Evolutionary conservation across 1,140 invertebrate species (phyloP).

Genomic region (Limonius californicus): DNA sequence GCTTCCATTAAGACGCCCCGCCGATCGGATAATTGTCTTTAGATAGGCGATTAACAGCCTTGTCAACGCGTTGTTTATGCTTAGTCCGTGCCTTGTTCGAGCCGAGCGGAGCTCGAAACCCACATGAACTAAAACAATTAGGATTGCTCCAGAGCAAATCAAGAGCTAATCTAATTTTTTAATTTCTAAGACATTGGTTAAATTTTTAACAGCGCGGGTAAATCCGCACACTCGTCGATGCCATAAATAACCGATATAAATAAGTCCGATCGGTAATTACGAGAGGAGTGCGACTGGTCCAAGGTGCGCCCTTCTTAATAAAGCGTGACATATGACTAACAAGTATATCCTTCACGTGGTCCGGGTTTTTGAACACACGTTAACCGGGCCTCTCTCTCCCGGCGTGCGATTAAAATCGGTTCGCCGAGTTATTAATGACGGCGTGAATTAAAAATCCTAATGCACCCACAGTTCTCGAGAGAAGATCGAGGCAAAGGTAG

Average conservation of each 20-base stretch:
- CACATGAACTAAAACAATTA: too few relatives aligned
- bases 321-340: constrained; percentile 39
- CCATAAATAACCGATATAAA: constrained; percentile 14
- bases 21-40: constrained; percentile 26
- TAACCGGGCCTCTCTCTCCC: background rate
- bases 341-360: constrained; percentile 28
- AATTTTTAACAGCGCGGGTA: too few relatives aligned
- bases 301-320: constrained; percentile 38
- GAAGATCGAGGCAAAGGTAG: background rate
- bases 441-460: constrained; percentile 11
- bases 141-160: too few relatives aligned
- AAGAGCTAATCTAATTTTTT: too few relatives aligned
- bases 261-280: constrained; percentile 32
- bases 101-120: background rate
- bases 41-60: constrained; percentile 25
- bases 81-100: background rate
- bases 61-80: constrained; percentile 28
- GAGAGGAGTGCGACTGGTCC: constrained; percentile 24
- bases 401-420: background rate
- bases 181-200: too few relatives aligned
- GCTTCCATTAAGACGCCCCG: constrained; percentile 20
- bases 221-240: too few relatives aligned
- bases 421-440: constrained; percentile 8
- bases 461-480: background rate
- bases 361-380: constrained; percentile 9